Evolutionary conservation across 2,797 vertebrate genomes (phyloP).

Genomic region (Megalops cyprinoides): DNA sequence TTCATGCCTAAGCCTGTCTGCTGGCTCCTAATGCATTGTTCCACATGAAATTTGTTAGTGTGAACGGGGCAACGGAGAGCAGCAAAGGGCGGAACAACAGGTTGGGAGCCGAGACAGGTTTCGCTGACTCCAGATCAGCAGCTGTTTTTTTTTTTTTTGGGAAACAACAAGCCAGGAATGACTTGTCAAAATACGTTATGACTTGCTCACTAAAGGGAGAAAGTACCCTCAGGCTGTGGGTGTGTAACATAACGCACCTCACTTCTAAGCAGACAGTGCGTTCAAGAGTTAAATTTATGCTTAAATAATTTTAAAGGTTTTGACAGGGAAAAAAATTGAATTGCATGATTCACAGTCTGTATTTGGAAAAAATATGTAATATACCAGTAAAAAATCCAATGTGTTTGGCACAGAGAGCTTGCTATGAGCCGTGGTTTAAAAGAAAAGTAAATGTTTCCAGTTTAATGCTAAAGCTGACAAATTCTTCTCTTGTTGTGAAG

Average conservation of each 20-base stretch:
- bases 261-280: slow-evolving; percentile 1
- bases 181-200: slow-evolving; percentile 63
- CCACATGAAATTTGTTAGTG: too few species aligned
- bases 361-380: slow-evolving; percentile 50
- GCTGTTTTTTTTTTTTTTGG: slow-evolving; percentile 52
- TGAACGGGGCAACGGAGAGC: too few species aligned
- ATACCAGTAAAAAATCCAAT: slow-evolving; percentile 54
- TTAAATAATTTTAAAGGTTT: slow-evolving; percentile 35
- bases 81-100: slow-evolving; percentile 7
- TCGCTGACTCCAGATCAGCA: slow-evolving; percentile 58
- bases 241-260: slow-evolving; percentile 37
- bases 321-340: slow-evolving; percentile 26
- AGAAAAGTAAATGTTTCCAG: slow-evolving; percentile 53
- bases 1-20: too few species aligned
- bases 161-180: slow-evolving; percentile 47
- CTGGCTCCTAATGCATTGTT: too few species aligned
- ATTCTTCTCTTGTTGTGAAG: slow-evolving; percentile 36
- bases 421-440: slow-evolving; percentile 44
- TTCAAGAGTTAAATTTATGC: background rate
- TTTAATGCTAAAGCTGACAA: slow-evolving; percentile 48
- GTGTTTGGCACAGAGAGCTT: slow-evolving; percentile 42
- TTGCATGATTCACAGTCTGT: slow-evolving; percentile 38
- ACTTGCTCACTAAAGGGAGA: slow-evolving; percentile 59
- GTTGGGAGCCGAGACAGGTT: slow-evolving; percentile 36
- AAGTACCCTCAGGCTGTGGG: slow-evolving; percentile 40